Evolutionary conservation across 2,113 vertebrate species (phyloP).

Genomic region (Catharus bicknelli): DNA sequence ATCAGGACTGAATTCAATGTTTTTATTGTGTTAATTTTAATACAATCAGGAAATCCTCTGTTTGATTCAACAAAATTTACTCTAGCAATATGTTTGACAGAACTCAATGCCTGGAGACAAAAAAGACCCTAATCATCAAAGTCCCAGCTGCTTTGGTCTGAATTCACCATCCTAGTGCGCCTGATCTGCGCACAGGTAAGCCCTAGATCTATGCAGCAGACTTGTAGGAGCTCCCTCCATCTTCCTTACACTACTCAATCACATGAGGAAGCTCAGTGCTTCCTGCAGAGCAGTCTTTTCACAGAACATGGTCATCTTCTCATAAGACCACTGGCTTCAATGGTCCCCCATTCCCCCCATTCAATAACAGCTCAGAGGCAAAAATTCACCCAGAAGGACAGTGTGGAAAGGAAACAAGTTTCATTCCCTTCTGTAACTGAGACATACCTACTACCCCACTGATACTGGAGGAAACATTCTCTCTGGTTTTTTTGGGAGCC

Average conservation of each 20-base stretch:
- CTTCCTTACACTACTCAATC: neutral
- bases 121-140: neutral
- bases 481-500: neutral
- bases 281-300: neutral
- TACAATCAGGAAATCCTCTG: neutral
- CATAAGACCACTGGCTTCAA: neutral
- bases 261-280: neutral
- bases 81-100: neutral
- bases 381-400: neutral
- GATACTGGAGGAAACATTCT: neutral
- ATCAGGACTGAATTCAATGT: neutral
- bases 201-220: neutral
- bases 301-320: neutral
- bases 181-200: neutral
- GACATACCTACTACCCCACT: neutral
- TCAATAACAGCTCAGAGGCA: neutral
- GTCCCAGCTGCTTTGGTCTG: neutral
- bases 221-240: neutral
- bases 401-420: neutral
- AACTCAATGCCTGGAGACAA: neutral
- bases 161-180: neutral
- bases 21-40: neutral
- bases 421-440: neutral
- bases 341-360: neutral
- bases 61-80: neutral